Base-by-base conservation (phyloP, 2,113 vertebrate species). In the Artemisiospiza belli region DNA sequence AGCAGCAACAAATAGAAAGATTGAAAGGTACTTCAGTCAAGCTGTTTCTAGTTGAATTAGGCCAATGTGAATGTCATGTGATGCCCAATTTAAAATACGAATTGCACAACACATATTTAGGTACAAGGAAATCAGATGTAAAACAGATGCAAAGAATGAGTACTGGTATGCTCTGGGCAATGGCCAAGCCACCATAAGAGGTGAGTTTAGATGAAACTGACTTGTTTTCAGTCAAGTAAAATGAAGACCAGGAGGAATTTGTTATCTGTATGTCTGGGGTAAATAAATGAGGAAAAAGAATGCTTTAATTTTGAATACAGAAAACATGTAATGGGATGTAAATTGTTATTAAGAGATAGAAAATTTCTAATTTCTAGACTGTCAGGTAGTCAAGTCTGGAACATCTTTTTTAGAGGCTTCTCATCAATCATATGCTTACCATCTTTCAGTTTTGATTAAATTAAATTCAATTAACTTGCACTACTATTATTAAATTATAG, bases 221-320 rank as follows among this genome's bases (percentile, higher is more conserved):
- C 3, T 68, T 86, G 9, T 46, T 92, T 72, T 79, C 52, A 55
- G 25, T 43, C 20, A 77, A 59, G 7, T 49, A 70, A 82, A 95
- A 78, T 66, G 30, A 90, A 82, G 43, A 72, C 11, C 7, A 47
- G 27, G 18, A 82, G 16, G 19, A 77, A 64, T 59, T 83, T 79
- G 4, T 79, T 81, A 35, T 59, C 10, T 52, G 0, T 35, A 72
- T 0, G 1, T 33, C 33, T 57, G 17, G 2, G 5, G 12, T 37
- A 44, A 75, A 14, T 15, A 72, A 47, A 15, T 30, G 24, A 81
- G 18, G 18, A 30, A 82, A 87, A 90, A 33, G 0, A 59, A 46
- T 61, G 12, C 3, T 72, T 81, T 46, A 43, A 51, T 62, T 67
- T 76, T 73, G 5, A 30, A 8, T 41, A 37, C 10, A 39, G 66